Percentiles rank a stretch among this genome's conserved stretches.
Conservation (phyloP, 2,888 invertebrate species). For the Tryphoninae sp. region DNA sequence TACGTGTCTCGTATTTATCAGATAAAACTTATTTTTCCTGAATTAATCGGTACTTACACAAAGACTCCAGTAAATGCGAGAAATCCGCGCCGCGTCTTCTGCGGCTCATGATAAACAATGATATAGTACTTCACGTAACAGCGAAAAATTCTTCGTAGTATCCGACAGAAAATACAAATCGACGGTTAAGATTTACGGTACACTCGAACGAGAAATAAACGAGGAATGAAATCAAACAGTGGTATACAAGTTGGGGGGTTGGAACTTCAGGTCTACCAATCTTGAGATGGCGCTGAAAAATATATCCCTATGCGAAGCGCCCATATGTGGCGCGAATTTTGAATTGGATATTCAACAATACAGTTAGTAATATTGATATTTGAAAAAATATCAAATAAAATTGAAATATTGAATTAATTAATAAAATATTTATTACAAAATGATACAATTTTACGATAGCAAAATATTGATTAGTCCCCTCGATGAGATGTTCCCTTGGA, state of each 20-base stretch:
- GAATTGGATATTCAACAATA: not conserved
- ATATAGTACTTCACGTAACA: not conserved
- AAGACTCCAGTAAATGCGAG: conserved; percentile 33
- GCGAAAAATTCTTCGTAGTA: not conserved
- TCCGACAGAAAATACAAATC: conserved; percentile 13
- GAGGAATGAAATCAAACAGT: conserved; percentile 39
- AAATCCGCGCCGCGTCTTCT: conserved; percentile 53
- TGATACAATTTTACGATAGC: not conserved
- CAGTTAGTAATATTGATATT: not conserved
- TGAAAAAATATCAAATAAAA: not conserved
- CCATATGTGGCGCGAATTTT: conserved; percentile 6
- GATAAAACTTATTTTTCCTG: not conserved
- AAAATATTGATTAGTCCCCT: not conserved
- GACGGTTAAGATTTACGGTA: conserved; percentile 46
- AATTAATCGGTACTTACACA: conserved; percentile 40
- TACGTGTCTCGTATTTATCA: not conserved
- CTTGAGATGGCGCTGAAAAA: conserved; percentile 7
- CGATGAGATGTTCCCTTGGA: too few relatives aligned
- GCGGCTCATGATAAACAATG: conserved; percentile 34
- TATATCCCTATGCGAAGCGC: not conserved
- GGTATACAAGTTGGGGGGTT: conserved; percentile 11
- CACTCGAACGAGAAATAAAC: conserved; percentile 13
- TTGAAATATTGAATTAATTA: not conserved
- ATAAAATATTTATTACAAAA: not conserved
- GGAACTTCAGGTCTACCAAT: conserved; percentile 37